phyloP scores from a whole-genome alignment of 2,113 vertebrate species.

The Eulacestoma nigropectus region DNA sequence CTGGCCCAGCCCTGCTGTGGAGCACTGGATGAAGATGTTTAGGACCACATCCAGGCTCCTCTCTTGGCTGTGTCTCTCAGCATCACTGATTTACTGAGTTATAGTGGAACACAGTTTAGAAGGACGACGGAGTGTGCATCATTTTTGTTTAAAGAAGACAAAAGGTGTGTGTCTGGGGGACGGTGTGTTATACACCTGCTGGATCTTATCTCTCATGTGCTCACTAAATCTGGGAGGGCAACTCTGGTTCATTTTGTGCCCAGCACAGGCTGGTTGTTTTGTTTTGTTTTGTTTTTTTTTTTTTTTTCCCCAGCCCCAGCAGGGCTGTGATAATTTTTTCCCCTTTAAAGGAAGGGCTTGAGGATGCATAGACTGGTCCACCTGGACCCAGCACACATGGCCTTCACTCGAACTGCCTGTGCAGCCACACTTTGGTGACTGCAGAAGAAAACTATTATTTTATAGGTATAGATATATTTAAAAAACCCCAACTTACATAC shows the following conservation, averaged over 20 bases:
- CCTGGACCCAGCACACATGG: fast-evolving
- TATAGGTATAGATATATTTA: too few species aligned
- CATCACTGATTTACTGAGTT: not conserved
- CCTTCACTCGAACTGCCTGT: not conserved
- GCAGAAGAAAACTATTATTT: not conserved
- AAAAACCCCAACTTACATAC: too few species aligned
- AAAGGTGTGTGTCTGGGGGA: not conserved
- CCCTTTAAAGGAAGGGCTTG: not conserved
- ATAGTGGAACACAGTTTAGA: not conserved
- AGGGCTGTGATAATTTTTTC: not conserved
- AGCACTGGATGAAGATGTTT: not conserved
- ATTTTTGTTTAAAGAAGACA: not conserved
- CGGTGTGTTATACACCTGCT: not conserved
- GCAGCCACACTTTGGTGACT: not conserved
- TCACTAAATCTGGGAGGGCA: not conserved
- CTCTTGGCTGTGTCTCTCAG: not conserved
- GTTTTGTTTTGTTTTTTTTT: too few species aligned
- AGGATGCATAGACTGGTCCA: not conserved
- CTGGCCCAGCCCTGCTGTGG: not conserved
- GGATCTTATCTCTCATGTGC: not conserved
- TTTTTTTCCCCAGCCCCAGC: not conserved
- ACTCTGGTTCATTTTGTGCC: not conserved
- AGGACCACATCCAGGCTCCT: fast-evolving
- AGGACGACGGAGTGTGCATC: not conserved
- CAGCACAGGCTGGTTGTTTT: too few species aligned